Percentiles rank a stretch among this genome's conserved stretches.
These are phyloP conservation scores for Deroplatys truncata DNA, from an alignment of 2,888 invertebrate species.

Conservation along the genomic window DNA sequence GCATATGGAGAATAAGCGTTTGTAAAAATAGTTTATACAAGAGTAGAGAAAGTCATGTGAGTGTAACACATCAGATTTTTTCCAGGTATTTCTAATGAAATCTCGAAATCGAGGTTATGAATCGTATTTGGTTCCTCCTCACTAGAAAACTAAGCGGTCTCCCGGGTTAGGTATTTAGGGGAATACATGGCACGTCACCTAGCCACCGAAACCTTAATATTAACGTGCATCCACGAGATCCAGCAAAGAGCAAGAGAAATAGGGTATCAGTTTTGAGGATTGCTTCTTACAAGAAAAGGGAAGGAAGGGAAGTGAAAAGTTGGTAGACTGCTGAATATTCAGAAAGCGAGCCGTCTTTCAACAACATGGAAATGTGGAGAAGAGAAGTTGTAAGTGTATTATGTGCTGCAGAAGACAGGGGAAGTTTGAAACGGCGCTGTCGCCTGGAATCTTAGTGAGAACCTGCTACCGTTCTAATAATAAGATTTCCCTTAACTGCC, in stretches of 20 bases:
- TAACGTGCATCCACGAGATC: too few relatives aligned
- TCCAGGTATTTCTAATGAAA: too few relatives aligned
- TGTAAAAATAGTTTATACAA: too few relatives aligned
- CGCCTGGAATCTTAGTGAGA: background rate
- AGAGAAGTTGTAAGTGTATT: background rate
- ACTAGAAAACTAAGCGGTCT: too few relatives aligned
- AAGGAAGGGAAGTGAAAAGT: background rate
- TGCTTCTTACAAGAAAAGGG: background rate
- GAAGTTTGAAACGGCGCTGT: background rate
- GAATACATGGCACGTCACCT: too few relatives aligned
- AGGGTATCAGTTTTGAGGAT: background rate
- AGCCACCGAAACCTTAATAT: too few relatives aligned
- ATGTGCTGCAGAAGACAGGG: background rate
- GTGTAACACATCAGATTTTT: too few relatives aligned
- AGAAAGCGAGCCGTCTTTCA: background rate
- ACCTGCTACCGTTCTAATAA: background rate
- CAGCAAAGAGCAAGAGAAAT: background rate
- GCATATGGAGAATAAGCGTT: too few relatives aligned
- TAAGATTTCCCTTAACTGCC: background rate
- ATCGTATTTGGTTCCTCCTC: too few relatives aligned
- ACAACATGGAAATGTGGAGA: background rate
- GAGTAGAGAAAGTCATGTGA: too few relatives aligned
- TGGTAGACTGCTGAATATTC: constrained; percentile 9
- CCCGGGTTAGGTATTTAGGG: too few relatives aligned
- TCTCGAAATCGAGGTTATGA: too few relatives aligned